Conservation (phyloP, 2,797 vertebrate genomes). For the Choloepus didactylus region DNA sequence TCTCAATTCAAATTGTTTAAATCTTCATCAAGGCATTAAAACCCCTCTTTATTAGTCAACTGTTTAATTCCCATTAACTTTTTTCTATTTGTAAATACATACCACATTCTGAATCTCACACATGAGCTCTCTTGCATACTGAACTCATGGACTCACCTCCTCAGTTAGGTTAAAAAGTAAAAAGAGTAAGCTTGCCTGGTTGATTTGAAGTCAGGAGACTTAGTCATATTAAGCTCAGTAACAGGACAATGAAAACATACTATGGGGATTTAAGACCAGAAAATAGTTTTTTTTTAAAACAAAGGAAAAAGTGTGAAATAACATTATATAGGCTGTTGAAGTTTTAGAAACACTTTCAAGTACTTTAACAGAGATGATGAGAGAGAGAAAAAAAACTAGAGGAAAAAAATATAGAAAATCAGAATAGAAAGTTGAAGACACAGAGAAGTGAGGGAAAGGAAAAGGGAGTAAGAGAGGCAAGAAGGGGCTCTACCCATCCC, state of each 20-base stretch:
- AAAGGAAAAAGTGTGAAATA: not conserved
- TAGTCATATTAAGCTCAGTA: not conserved
- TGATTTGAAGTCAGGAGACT: not conserved
- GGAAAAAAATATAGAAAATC: not conserved
- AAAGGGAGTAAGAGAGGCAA: not conserved
- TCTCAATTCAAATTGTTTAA: not conserved
- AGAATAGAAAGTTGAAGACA: not conserved
- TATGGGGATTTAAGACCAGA: not conserved
- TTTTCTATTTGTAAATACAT: slow-evolving; percentile 32
- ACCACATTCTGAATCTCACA: not conserved
- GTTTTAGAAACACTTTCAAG: slow-evolving; percentile 48
- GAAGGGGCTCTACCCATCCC: too few species aligned
- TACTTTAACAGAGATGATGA: not conserved
- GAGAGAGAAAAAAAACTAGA: slow-evolving; percentile 4
- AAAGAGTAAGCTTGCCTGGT: not conserved
- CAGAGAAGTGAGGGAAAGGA: not conserved
- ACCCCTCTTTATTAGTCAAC: not conserved
- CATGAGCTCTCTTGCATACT: not conserved
- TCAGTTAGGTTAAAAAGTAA: not conserved
- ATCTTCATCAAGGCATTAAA: slow-evolving; percentile 61
- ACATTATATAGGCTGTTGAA: not conserved
- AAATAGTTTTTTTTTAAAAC: not conserved
- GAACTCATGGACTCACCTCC: slow-evolving; percentile 1
- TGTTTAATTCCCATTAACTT: slow-evolving; percentile 44
- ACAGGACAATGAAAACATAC: not conserved